Conservation (phyloP, 1,140 invertebrate species). For the Berghia stephanieae region DNA sequence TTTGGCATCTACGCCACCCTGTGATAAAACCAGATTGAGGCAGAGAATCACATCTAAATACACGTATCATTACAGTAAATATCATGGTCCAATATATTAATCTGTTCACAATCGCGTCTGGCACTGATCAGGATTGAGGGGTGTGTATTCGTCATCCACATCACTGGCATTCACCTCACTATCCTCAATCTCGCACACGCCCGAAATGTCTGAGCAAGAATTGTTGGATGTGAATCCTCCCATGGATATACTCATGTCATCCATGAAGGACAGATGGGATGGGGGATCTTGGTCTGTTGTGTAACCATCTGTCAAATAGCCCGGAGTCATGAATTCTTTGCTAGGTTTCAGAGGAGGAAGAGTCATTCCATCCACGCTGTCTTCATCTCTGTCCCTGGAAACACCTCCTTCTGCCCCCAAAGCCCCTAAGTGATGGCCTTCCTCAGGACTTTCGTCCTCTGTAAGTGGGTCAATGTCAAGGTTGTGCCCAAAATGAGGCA, state of each 20-base stretch:
- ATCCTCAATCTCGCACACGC: slow-evolving; percentile 91
- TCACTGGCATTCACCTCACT: slow-evolving; percentile 61
- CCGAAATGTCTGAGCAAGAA: slow-evolving; percentile 81
- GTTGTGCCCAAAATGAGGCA: slow-evolving; percentile 69
- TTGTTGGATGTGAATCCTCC: slow-evolving; percentile 73
- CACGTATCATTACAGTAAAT: background rate
- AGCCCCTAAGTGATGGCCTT: slow-evolving; percentile 41
- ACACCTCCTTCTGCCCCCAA: slow-evolving; percentile 72
- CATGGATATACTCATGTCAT: slow-evolving; percentile 78
- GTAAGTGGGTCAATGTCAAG: slow-evolving; percentile 41
- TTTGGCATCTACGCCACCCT: background rate
- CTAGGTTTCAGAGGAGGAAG: slow-evolving; percentile 40
- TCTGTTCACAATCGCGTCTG: slow-evolving; percentile 46
- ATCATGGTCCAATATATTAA: too few relatives aligned
- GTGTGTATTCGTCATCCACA: slow-evolving; percentile 43
- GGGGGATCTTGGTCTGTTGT: slow-evolving; percentile 46
- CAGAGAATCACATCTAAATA: background rate
- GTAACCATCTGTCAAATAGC: slow-evolving; percentile 47
- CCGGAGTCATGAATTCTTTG: slow-evolving; percentile 42
- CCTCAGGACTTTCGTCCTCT: slow-evolving; percentile 41
- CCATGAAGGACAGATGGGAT: slow-evolving; percentile 66
- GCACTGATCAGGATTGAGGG: slow-evolving; percentile 31
- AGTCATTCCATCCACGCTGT: slow-evolving; percentile 38
- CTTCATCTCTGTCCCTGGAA: slow-evolving; percentile 35
- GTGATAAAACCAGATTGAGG: background rate